Base-by-base conservation (phyloP, 2,888 invertebrate genomes). In the Hirtodrosophila alboralis region DNA sequence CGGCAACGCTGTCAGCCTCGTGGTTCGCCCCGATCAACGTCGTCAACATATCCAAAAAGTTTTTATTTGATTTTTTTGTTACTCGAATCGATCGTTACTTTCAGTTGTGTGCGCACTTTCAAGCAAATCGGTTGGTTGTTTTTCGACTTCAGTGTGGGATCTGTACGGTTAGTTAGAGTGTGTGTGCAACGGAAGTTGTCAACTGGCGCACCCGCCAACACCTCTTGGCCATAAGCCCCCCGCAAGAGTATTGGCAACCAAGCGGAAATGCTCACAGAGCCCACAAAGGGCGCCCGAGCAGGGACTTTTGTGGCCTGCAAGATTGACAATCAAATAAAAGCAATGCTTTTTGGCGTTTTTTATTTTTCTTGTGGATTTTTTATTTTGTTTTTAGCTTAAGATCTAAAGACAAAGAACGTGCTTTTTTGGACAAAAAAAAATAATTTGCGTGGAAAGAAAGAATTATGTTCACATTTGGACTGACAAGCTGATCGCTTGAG, bases 91-190 rank as follows among this genome's bases (percentile, higher is more conserved):
- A 81, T 76, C 83, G 86, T 84, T 81, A 86, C 69, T 75, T 86
- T 81, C 69, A 84, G 86, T 81, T 86, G 86, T 73, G 63, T 51
- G 76, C 75, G 63, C 64, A 84, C 86, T 64, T 78, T 86, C 79
- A 78, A 78, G 85, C 86, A 75, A 78, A 78, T 78, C 83, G 85
- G 81, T 84, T 81, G 71, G 58, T 53, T 48, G 27, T 6, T 23
- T 23, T 6, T 5, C 23, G 23, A 31, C 41, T 21, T 53, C 34
- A 44, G 37, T 45, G 38, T 65, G 54, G 41, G 41, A 58, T 64
- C 59, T 49, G 34, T 57, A 57, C 60, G 78, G 63, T 85, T 78
- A 58, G 83, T n/a, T n/a, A n/a, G n/a, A n/a, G n/a, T n/a, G n/a
- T n/a, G n/a, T n/a, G n/a, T 81, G 83, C 79, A 66, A 30, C 86